phyloP scores from a whole-genome alignment of 2,113 vertebrate genomes.

The Sinocyclocheilus anophthalmus region DNA sequence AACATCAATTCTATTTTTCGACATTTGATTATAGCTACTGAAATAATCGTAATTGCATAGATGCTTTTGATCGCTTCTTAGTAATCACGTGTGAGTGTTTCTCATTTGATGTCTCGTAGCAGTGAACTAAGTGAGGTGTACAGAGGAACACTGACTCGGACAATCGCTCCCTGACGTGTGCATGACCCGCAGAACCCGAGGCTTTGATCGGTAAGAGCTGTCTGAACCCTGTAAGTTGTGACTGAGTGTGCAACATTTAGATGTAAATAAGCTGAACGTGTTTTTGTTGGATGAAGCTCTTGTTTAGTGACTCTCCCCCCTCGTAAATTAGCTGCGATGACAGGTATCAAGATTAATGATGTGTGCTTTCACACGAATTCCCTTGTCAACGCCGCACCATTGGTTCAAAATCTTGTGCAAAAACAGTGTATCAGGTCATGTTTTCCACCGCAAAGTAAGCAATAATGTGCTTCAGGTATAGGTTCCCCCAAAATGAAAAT shows the following conservation, averaged over 20 bases:
- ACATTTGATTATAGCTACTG: not conserved
- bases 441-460: too few species aligned
- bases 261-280: too few species aligned
- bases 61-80: not conserved
- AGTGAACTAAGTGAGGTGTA: not conserved
- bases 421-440: too few species aligned
- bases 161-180: constrained; percentile 48
- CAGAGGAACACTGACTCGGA: constrained; percentile 38
- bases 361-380: too few species aligned
- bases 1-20: not conserved
- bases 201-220: constrained; percentile 44
- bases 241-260: not conserved
- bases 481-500: too few species aligned
- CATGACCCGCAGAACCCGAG: constrained; percentile 28
- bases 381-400: too few species aligned
- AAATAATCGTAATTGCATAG: not conserved
- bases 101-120: not conserved
- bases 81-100: not conserved
- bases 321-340: too few species aligned
- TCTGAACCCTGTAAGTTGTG: constrained; percentile 43
- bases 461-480: too few species aligned
- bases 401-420: too few species aligned
- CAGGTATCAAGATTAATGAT: too few species aligned
- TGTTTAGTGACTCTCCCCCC: not conserved
- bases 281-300: not conserved